phyloP scores from a whole-genome alignment of 2,888 invertebrate species.

The Julus scandinavius region DNA sequence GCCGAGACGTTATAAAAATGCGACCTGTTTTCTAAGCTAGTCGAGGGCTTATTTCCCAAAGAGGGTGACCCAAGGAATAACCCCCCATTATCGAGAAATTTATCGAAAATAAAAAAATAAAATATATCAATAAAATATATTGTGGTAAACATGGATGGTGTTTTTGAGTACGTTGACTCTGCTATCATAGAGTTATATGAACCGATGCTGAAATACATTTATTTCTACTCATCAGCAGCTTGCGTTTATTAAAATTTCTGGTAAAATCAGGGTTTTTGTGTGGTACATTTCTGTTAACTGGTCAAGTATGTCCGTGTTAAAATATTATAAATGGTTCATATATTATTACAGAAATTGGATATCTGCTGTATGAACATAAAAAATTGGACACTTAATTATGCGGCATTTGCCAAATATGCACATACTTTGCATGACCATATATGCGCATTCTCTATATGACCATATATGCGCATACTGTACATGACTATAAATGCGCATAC shows the following conservation, averaged over 20 bases:
- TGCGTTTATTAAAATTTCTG: background rate
- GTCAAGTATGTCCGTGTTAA: background rate
- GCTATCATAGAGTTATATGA: background rate
- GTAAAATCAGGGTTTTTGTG: no score
- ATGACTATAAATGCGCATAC: no score
- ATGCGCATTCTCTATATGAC: no score
- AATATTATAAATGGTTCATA: no score
- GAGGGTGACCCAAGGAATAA: background rate
- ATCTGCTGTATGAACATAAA: no score
- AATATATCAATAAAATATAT: background rate
- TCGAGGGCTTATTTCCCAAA: background rate
- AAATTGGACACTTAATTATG: no score
- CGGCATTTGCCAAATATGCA: no score
- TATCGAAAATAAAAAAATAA: background rate
- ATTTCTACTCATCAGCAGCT: background rate
- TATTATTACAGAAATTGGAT: no score
- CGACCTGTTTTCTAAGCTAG: background rate
- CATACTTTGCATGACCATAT: no score
- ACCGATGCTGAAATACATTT: background rate
- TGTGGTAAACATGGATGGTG: background rate
- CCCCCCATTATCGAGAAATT: constrained; percentile 25
- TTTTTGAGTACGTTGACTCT: background rate
- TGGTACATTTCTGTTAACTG: background rate
- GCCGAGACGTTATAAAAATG: background rate
- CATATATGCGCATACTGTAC: no score